Evolutionary conservation across 2,888 invertebrate species (phyloP), one percentile per base, ranked within the genome.

Genomic region (Pandemis heparana): DNA sequence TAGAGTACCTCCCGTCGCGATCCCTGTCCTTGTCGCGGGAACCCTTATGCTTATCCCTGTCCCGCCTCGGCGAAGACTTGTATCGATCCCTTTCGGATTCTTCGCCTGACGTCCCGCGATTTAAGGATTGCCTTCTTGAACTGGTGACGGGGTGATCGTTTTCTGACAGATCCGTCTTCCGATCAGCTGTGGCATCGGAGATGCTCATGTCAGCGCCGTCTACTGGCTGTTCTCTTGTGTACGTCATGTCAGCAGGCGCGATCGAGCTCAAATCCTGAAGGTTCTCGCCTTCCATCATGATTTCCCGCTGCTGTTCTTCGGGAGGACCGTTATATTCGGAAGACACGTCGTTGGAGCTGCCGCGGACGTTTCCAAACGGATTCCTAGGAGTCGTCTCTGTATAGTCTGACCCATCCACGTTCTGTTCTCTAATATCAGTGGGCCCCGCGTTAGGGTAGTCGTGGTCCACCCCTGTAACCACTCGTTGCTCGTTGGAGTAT

Each of bases 281-380:
- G 82, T 96, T 96, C 81, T 96, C 96, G 0, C 96, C 96, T 79
- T 96, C 96, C 87, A 96, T 91, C 59, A 92, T 94, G 12, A 95
- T 85, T 81, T 96, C 96, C 48, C 96, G 88, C 76, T 95, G 95
- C 68, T 90, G 87, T 12, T 88, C 90, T 18, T 88, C 90, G 1
- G 86, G 83, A 10, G 87, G 80, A 14, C 87, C 79, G 65, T 80
- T 80, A 68, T 82, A 90, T 39, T 89, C 90, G 0, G 85, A 82
- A 0, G 90, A 81, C 0, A 83, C 79, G 9, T 86, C 85, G 63
- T 81, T 84, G 70, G 78, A 78, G 8, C 79, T 75, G 63, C 89
- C 91, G 8, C 85, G 80, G 0, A 83, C 86, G 9, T 90, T 89
- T 1, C 91, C 80, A 1, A 88, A 78, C 7, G 87, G 82, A 74